Conservation (phyloP, 2,888 invertebrate species). For the Diabrotica balteata region DNA sequence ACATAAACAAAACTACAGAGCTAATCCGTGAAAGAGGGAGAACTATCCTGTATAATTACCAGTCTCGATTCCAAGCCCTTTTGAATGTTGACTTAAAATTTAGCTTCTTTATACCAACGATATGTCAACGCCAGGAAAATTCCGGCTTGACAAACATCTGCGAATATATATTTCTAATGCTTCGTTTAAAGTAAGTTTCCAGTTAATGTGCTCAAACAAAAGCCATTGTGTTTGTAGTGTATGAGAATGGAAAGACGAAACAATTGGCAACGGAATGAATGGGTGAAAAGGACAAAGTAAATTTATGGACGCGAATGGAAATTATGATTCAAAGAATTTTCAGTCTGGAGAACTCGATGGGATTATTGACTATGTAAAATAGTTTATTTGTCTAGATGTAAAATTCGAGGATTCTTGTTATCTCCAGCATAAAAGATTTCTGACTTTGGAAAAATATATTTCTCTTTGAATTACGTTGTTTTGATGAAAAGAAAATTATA, state of each 20-base stretch:
- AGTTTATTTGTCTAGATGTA: too few relatives aligned
- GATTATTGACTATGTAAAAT: too few relatives aligned
- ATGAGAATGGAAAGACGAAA: constrained; percentile 21
- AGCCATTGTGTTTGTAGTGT: constrained; percentile 21
- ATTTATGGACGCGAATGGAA: constrained; percentile 22
- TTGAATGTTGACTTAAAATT: constrained; percentile 16
- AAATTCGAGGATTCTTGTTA: too few relatives aligned
- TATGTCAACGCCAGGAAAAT: constrained; percentile 26
- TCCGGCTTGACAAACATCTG: constrained; percentile 20
- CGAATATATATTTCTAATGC: constrained; percentile 22
- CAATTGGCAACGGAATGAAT: constrained; percentile 18
- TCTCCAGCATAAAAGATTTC: too few relatives aligned
- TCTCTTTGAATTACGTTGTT: too few relatives aligned
- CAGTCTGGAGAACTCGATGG: neutral
- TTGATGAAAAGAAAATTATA: too few relatives aligned
- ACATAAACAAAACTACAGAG: too few relatives aligned
- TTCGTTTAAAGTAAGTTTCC: constrained; percentile 22
- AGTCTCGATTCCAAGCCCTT: neutral
- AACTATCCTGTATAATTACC: constrained; percentile 2
- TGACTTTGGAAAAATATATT: too few relatives aligned
- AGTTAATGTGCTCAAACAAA: constrained; percentile 26
- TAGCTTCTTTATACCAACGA: constrained; percentile 18
- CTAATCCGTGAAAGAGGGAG: neutral
- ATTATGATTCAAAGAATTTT: constrained; percentile 21
- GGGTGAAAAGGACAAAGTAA: constrained; percentile 20